Evolutionary conservation across 2,113 vertebrate species (phyloP).

Genomic region (Neotoma lepida): DNA sequence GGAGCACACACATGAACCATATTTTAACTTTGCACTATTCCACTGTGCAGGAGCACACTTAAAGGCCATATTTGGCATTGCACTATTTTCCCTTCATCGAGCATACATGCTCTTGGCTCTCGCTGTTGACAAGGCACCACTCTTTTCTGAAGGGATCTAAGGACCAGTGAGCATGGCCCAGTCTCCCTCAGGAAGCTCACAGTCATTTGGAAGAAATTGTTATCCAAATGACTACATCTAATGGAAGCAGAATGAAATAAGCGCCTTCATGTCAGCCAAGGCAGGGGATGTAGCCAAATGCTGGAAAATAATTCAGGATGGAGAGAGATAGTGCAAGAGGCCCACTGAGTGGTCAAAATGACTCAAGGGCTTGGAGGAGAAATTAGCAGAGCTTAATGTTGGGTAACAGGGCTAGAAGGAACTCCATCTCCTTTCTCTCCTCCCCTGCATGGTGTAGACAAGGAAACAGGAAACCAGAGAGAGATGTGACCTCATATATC

Average conservation of each 20-base stretch:
- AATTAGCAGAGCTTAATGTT: neutral
- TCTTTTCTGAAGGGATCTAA: neutral
- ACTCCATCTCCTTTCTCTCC: neutral
- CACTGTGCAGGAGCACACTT: neutral
- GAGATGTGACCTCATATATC: neutral
- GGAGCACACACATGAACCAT: neutral
- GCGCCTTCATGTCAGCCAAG: neutral
- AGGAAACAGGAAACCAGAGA: neutral
- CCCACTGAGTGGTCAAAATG: neutral
- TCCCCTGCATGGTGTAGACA: neutral
- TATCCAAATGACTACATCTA: neutral
- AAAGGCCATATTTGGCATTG: neutral
- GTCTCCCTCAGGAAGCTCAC: slow-evolving; percentile 41
- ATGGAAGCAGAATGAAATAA: slow-evolving; percentile 24
- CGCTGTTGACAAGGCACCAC: neutral
- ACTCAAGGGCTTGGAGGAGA: neutral
- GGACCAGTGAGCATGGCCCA: neutral
- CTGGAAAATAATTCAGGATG: neutral
- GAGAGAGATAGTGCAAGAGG: neutral
- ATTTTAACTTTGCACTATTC: no score
- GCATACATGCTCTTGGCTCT: neutral
- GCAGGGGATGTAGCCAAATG: neutral
- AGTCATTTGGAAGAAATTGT: neutral
- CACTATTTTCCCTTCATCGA: neutral
- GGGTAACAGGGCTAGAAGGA: neutral